phyloP scores from a whole-genome alignment of 35 echinoderm and acorn worm species.

The Acanthaster planci region DNA sequence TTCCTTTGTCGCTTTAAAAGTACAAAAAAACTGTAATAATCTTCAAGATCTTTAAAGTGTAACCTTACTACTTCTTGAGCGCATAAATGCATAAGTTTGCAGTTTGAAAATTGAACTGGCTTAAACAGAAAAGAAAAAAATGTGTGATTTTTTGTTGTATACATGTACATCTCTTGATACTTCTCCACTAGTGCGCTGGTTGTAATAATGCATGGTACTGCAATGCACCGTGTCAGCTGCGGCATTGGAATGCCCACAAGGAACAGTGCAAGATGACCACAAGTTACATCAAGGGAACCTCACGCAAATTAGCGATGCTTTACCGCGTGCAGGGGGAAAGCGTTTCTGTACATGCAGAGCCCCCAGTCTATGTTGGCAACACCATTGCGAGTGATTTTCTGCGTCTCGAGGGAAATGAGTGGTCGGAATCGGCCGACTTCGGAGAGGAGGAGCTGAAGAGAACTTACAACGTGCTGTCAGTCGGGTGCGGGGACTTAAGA shows the following conservation, averaged over 20 bases:
- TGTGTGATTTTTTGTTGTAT: neutral
- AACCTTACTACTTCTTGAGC: no score
- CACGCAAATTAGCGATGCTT: neutral
- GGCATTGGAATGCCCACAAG: neutral
- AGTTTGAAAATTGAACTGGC: no score
- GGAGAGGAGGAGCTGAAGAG: neutral
- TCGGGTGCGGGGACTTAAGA: conserved; percentile 63
- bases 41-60: no score
- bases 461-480: conserved; percentile 43
- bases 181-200: conserved; percentile 22
- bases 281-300: neutral
- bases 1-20: no score
- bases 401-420: conserved; percentile 55
- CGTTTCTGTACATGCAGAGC: neutral
- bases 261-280: neutral
- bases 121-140: no score
- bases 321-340: neutral
- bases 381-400: conserved; percentile 64
- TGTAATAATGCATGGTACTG: conserved; percentile 30
- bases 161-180: neutral
- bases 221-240: neutral
- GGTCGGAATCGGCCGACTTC: neutral
- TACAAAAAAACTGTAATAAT: no score
- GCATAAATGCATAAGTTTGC: no score
- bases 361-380: conserved; percentile 62